Conservation (phyloP, 64 coral and sea anemone genomes). For the Trachythela sp. region DNA sequence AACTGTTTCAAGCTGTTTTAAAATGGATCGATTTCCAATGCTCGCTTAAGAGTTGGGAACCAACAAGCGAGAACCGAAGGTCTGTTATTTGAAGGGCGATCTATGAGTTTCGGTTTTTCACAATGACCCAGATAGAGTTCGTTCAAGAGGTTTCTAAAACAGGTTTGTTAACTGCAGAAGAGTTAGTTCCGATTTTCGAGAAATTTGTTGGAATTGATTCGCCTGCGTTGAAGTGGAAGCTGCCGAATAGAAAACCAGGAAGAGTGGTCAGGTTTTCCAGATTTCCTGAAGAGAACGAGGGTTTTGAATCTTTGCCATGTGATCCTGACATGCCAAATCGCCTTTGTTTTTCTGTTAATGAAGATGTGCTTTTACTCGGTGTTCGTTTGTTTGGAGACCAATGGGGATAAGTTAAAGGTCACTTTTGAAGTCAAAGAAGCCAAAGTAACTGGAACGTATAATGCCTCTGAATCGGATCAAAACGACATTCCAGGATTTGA, state of each 20-base stretch:
- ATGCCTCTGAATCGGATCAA: neutral
- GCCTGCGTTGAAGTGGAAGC: too few species aligned
- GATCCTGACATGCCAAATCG: too few species aligned
- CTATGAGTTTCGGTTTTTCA: neutral
- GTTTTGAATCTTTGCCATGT: too few species aligned
- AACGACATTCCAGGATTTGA: neutral
- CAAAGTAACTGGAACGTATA: neutral
- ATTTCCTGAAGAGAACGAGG: too few species aligned
- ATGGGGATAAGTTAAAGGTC: too few species aligned
- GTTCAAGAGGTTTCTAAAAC: neutral
- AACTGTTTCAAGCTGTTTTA: neutral
- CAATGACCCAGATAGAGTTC: neutral
- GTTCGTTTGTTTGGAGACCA: too few species aligned
- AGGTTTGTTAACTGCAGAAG: neutral
- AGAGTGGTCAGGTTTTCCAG: too few species aligned
- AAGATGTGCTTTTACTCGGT: too few species aligned
- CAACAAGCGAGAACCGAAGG: neutral
- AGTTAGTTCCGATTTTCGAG: neutral
- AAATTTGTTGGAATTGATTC: neutral
- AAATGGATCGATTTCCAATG: slow-evolving; percentile 2
- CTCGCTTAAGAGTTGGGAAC: neutral
- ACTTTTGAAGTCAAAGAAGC: too few species aligned
- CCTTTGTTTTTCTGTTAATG: too few species aligned
- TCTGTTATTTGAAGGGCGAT: neutral
- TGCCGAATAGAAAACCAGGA: neutral